Evolutionary conservation across 2,888 invertebrate species (phyloP), one percentile per base, ranked within the genome.

Genomic region (Conistra vaccinii): DNA sequence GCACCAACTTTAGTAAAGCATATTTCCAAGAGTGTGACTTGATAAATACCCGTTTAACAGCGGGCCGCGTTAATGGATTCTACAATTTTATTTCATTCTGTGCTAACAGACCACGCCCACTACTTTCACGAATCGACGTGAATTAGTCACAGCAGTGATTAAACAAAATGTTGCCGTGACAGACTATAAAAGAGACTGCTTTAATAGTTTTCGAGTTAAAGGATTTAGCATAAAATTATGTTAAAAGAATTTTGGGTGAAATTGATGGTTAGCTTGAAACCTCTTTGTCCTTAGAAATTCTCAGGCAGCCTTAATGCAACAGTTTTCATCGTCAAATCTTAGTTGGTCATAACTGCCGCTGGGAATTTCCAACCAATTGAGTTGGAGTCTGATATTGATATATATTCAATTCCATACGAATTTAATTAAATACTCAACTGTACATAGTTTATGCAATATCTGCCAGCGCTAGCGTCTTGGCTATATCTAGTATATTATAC

Each of bases 61-160:
- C 63, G 67, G 12, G 39, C 62, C 35, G 72, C 45, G 78, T 69
- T 86, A 87, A 84, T 84, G 88, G 82, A 78, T 76, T 83, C 74
- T 35, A 76, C 80, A 73, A 63, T 83, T 81, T 80, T 75, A 87
- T 83, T 78, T 78, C 65, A 77, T 83, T 83, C 61, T 45, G 57
- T 55, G 72, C 61, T 55, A 68, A 72, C 75, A 58, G 60, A 32
- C 23, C 7, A 67, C 76, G 69, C 76, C 71, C 67, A 55, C 68
- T 71, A 76, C 73, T 87, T 71, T 39, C 55, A 69, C 62, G 61
- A 60, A 84, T 77, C 62, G 62, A 76, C 58, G 65, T 53, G 35
- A 86, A 71, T 84, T 77, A 74, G 71, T 61, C 65, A 48, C 84
- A 55, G n/a, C 55, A 51, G 26, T 51, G 35, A 79, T 68, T 4